Conservation (phyloP, 2,113 vertebrate genomes). For the Parus major region DNA sequence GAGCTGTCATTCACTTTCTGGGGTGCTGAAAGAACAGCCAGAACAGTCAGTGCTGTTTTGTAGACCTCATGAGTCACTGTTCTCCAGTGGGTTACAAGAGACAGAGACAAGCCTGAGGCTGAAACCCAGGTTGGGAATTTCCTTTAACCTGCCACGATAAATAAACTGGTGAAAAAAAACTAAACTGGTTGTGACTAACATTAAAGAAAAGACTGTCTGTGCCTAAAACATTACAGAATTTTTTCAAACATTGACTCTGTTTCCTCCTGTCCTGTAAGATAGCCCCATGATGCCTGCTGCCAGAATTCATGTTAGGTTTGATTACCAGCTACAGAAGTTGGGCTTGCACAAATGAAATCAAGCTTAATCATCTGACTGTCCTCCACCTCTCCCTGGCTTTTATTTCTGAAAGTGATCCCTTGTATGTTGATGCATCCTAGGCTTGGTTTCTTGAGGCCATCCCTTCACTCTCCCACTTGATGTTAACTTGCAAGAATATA, state of each 20-base stretch:
- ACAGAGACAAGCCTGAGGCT: not conserved
- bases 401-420: conserved; percentile 4
- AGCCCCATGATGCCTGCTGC: not conserved
- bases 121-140: not conserved
- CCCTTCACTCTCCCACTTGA: not conserved
- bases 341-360: conserved; percentile 5
- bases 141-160: not conserved
- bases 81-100: not conserved
- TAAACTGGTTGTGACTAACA: not conserved
- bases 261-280: conserved; percentile 35
- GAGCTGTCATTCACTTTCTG: not conserved
- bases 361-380: not conserved
- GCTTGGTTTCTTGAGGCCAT: not conserved
- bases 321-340: not conserved
- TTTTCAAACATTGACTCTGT: not conserved
- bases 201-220: conserved; percentile 59
- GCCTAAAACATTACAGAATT: conserved; percentile 14
- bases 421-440: not conserved
- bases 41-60: not conserved
- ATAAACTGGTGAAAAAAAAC: not conserved
- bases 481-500: not conserved
- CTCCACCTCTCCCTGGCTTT: not conserved
- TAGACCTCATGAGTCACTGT: conserved; percentile 11
- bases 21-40: not conserved
- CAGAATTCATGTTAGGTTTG: conserved; percentile 11